A percentile compares a stretch with the other conserved stretches of the same genome.
Evolutionary conservation across 2,113 vertebrate genomes (phyloP).

Genomic region (Hepsetus odoe): DNA sequence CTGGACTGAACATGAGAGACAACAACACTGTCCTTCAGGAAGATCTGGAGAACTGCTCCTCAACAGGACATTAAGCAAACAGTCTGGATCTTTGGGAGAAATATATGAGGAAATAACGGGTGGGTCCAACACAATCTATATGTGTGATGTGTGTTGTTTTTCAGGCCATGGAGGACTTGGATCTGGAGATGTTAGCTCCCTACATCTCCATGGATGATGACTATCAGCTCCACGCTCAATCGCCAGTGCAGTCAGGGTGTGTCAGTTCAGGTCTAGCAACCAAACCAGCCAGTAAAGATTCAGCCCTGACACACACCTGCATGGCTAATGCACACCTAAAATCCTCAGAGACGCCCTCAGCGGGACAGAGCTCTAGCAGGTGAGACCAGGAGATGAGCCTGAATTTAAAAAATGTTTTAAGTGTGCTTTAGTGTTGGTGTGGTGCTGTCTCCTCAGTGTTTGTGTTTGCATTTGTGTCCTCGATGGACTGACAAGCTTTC

Average conservation of each 20-base stretch:
- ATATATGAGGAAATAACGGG: too few relatives aligned
- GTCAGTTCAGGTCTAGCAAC: background rate
- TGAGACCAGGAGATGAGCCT: background rate
- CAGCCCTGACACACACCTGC: background rate
- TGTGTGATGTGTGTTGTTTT: background rate
- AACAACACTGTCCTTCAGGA: too few relatives aligned
- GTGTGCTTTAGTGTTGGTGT: too few relatives aligned
- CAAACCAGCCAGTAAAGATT: background rate
- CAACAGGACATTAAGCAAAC: too few relatives aligned
- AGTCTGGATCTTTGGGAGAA: too few relatives aligned
- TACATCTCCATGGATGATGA: conserved; percentile 99
- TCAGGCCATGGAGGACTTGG: conserved; percentile 80
- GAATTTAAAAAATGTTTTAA: too few relatives aligned
- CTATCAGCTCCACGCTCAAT: conserved; percentile 88
- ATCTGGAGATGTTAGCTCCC: conserved; percentile 96
- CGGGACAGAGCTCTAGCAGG: conserved; percentile 8
- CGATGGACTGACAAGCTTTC: too few relatives aligned
- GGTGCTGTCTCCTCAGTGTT: too few relatives aligned
- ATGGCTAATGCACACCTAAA: too few relatives aligned
- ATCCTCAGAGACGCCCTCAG: background rate
- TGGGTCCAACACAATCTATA: background rate
- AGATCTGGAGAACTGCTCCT: too few relatives aligned
- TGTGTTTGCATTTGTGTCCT: too few relatives aligned
- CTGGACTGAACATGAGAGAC: too few relatives aligned
- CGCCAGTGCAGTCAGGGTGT: conserved; percentile 72